Evolutionary conservation across 2,888 invertebrate genomes (phyloP).

Genomic region (Chalcosyrphus nemorum): DNA sequence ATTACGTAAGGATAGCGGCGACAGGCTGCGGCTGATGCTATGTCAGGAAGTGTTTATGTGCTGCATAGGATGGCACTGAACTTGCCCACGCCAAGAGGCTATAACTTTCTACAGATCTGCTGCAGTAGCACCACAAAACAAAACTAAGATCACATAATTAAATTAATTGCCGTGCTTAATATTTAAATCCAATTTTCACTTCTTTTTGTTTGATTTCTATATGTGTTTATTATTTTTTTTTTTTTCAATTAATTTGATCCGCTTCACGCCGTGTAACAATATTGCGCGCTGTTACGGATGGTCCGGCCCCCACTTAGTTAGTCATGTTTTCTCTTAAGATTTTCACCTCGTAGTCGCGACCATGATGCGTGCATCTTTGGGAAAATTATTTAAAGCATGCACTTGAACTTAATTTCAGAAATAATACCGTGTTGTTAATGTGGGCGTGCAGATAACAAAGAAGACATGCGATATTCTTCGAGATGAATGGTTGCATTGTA

Average conservation of each 20-base stretch:
- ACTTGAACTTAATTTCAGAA: conserved; percentile 61
- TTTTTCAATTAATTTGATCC: conserved; percentile 49
- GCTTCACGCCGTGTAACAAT: conserved; percentile 62
- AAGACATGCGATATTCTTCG: conserved; percentile 19
- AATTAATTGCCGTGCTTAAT: conserved; percentile 28
- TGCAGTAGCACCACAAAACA: neutral
- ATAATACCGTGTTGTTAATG: neutral
- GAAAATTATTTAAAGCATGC: conserved; percentile 46
- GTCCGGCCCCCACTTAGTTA: neutral
- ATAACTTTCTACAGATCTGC: conserved; percentile 49
- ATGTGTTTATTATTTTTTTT: neutral
- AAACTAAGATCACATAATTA: conserved; percentile 38
- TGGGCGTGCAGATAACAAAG: neutral
- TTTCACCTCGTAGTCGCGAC: conserved; percentile 10
- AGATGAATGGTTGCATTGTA: conserved; percentile 1
- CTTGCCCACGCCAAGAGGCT: conserved; percentile 35
- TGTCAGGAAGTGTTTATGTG: conserved; percentile 44
- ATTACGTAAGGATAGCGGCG: conserved; percentile 50
- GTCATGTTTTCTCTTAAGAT: conserved; percentile 25
- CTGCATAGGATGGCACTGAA: conserved; percentile 60
- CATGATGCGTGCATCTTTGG: conserved; percentile 9
- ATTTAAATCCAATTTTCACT: conserved; percentile 33
- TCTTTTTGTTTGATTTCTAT: neutral
- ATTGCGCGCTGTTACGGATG: neutral
- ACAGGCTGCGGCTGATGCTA: conserved; percentile 4